Evolutionary conservation across 2,113 vertebrate species (phyloP), one percentile per base, ranked within the genome.

Genomic region (Gyps fulvus): DNA sequence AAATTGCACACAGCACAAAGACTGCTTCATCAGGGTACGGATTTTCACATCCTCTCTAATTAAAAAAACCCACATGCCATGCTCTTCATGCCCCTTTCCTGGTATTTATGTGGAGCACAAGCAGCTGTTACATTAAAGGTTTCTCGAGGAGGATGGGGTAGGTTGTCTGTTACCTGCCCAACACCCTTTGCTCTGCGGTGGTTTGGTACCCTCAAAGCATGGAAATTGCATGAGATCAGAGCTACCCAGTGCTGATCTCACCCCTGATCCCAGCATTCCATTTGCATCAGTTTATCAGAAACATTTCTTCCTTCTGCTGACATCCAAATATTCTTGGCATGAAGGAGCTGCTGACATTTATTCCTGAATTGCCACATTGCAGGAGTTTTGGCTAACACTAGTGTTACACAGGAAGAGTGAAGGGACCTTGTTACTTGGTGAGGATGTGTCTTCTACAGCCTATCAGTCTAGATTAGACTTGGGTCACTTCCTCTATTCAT

Each of bases 401-500:
- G 1, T 2, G 1, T 43, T 69, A 45, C 78, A 79, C 10, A 40
- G 73, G 77, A 72, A 74, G 57, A 79, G 50, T 9, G 42, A 73
- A 71, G 43, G 43, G 76, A 86, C 79, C 45, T 69, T 42, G 78
- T 65, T 87, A 59, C 66, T 72, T 18, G 13, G 31, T 72, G 72
- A 73, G 73, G 92, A 71, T 77, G 32, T 10, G 29, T 87, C 83
- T 91, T 87, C 89, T 82, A 32, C 81, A 85, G 80, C 17, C 54
- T 69, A 87, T 91, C 86, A 76, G 54, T 93, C 86, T 72, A 74
- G 87, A 79, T 91, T 87, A 87, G 57, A 54, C 71, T 45, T 87
- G 83, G 89, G 87, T 94, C 91, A 85, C 81, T 95, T 80, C 81
- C 87, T 89, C 77, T 83, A 8, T 91, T 94, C 77, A 87, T 95